phyloP scores from a whole-genome alignment of 2,888 invertebrate species.

The Lasius platythorax region DNA sequence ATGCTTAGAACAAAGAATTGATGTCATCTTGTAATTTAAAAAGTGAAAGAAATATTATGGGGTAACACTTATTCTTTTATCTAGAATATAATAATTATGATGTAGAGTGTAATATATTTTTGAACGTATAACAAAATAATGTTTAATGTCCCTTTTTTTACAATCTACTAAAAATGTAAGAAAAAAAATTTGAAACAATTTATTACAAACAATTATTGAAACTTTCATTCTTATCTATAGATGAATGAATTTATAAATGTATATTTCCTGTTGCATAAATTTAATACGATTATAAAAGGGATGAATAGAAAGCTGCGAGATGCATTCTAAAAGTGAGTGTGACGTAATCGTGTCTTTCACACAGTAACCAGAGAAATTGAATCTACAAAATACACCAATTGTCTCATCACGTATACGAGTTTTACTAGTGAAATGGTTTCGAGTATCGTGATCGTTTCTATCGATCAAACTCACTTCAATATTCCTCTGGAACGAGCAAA shows the following conservation, averaged over 20 bases:
- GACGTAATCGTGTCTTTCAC: not conserved
- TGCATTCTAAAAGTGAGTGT: not conserved
- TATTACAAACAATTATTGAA: constrained; percentile 1
- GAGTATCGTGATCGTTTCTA: constrained; percentile 20
- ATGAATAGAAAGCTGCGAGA: not conserved
- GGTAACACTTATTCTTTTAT: not conserved
- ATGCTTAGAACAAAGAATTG: not conserved
- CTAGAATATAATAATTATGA: not conserved
- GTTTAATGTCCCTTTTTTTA: not conserved
- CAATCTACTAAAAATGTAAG: not conserved
- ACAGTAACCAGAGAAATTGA: constrained; percentile 13
- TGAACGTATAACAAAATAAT: not conserved
- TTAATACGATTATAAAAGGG: constrained; percentile 25
- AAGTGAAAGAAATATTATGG: not conserved
- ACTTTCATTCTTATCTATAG: not conserved
- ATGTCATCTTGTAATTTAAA: not conserved
- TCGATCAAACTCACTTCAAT: constrained; percentile 28
- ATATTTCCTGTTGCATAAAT: not conserved
- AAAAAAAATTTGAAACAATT: not conserved
- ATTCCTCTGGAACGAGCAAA: not conserved
- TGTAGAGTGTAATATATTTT: not conserved
- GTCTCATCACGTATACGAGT: not conserved
- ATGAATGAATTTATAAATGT: not conserved
- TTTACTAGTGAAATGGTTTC: constrained; percentile 21
- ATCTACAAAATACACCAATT: constrained; percentile 23